Evolutionary conservation across 2,113 vertebrate species (phyloP).

Genomic region (Sapayoa aenigma): DNA sequence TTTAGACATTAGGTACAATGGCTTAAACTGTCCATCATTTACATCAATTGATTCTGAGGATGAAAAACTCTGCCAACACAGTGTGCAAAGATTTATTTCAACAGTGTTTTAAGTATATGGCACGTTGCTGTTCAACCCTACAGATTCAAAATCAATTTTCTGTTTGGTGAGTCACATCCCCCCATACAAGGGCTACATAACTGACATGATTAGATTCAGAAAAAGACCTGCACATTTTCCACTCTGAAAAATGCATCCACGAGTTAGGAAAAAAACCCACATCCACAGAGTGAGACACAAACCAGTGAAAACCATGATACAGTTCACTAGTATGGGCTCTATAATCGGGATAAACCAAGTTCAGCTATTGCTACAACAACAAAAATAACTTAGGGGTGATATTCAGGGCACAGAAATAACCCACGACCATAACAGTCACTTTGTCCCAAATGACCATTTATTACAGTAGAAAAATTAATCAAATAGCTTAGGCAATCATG

Average conservation of each 20-base stretch:
- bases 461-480: background rate
- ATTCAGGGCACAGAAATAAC: background rate
- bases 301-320: background rate
- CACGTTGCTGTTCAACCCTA: background rate
- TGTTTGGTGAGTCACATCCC: background rate
- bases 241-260: background rate
- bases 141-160: background rate
- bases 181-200: background rate
- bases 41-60: background rate
- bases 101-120: background rate
- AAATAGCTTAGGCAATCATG: background rate
- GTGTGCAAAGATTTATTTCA: background rate
- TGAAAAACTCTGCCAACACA: background rate
- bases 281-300: background rate
- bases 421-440: background rate
- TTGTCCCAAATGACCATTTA: background rate
- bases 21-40: background rate
- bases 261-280: background rate
- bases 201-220: accelerated
- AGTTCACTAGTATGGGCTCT: background rate
- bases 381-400: background rate
- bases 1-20: background rate
- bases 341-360: background rate
- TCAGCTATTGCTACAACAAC: background rate
- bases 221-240: background rate